These are phyloP conservation scores for Heliconius ethilla DNA, from an alignment of 2,888 invertebrate genomes.

Conservation along the genomic window DNA sequence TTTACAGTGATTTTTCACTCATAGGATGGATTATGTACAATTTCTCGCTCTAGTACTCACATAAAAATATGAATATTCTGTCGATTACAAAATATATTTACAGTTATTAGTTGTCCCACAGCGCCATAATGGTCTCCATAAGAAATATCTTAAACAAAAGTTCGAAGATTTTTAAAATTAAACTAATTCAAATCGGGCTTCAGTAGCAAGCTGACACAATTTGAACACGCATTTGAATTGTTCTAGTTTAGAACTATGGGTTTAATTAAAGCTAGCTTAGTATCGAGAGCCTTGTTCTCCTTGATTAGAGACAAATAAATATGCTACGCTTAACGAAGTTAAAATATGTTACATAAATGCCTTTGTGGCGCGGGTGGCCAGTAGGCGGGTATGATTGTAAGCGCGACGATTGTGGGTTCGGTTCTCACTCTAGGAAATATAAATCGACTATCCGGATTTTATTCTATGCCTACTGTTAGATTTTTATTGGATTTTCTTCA, in stretches of 20 bases:
- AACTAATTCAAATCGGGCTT: neutral
- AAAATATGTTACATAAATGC: neutral
- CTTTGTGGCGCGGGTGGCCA: too few species aligned
- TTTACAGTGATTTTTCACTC: too few species aligned
- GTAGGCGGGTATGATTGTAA: too few species aligned
- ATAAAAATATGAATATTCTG: too few species aligned
- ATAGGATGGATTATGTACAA: neutral
- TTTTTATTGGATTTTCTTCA: neutral
- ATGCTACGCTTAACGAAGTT: neutral
- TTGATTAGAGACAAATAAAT: constrained; percentile 17
- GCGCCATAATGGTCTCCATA: too few species aligned
- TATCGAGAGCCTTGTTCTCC: constrained; percentile 18
- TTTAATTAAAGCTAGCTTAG: constrained; percentile 39
- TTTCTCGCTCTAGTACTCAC: neutral
- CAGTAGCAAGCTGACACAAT: neutral
- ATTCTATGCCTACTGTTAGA: too few species aligned
- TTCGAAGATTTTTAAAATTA: neutral
- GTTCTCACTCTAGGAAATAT: too few species aligned
- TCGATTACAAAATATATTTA: too few species aligned
- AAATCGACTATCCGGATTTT: too few species aligned
- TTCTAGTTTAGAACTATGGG: constrained; percentile 29
- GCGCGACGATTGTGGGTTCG: too few species aligned
- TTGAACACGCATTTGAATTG: constrained; percentile 29
- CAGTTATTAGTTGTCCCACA: too few species aligned
- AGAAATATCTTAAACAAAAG: too few species aligned